Conservation (phyloP, 2,113 vertebrate species). For the Silurus glanis region DNA sequence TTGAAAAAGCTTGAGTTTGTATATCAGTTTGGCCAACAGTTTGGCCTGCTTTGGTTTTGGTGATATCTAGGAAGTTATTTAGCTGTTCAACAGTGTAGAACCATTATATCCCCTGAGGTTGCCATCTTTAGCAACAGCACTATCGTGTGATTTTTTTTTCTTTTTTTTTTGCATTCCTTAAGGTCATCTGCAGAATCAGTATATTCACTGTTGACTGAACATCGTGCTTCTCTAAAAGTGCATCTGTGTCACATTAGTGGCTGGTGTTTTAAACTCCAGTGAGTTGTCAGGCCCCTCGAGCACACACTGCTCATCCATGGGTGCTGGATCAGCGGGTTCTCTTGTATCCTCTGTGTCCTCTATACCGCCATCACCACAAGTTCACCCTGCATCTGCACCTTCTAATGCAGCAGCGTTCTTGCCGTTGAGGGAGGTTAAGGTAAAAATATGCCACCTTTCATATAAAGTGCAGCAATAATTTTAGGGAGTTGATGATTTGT, state of each 20-base stretch:
- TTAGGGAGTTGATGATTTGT: background rate
- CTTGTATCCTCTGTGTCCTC: background rate
- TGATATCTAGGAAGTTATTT: background rate
- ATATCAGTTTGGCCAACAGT: background rate
- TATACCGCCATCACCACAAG: background rate
- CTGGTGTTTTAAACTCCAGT: slow-evolving; percentile 8
- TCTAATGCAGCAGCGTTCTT: slow-evolving; percentile 14
- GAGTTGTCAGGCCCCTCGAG: slow-evolving; percentile 13
- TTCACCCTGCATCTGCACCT: background rate
- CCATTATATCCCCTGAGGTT: background rate
- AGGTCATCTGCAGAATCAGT: background rate
- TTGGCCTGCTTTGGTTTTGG: background rate
- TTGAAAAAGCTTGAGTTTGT: background rate
- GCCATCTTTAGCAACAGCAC: background rate
- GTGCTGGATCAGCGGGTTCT: slow-evolving; percentile 27
- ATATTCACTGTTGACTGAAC: background rate
- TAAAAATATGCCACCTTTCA: background rate
- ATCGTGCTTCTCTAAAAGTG: background rate
- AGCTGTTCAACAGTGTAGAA: background rate
- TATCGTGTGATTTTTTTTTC: background rate
- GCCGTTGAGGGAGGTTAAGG: background rate
- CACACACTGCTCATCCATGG: background rate
- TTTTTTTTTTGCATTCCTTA: background rate
- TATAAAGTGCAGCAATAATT: background rate
- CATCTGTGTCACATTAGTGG: background rate